Percentiles rank a stretch among this genome's conserved stretches.
phyloP scores from a whole-genome alignment of 2,888 invertebrate species.

The Hypsopygia costalis region DNA sequence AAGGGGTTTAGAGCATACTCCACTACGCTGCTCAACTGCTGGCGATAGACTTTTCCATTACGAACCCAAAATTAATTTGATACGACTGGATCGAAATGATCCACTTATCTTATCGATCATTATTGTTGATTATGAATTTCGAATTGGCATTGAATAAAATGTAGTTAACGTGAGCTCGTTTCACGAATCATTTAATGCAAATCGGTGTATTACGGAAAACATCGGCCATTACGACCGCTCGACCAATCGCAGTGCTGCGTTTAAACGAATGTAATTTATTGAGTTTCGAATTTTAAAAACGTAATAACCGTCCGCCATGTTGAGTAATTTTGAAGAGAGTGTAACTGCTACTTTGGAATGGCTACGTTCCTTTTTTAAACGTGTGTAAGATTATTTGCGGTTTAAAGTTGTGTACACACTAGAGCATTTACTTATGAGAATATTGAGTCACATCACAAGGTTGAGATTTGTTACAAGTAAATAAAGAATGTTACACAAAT shows the following conservation, averaged over 20 bases:
- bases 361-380: conserved; percentile 44
- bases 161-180: conserved; percentile 57
- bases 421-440: too few species aligned
- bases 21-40: too few species aligned
- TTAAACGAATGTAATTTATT: conserved; percentile 66
- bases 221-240: conserved; percentile 50
- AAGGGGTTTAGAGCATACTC: too few species aligned
- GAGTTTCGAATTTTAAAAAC: conserved; percentile 68
- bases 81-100: conserved; percentile 30
- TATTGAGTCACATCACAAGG: too few species aligned
- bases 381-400: not conserved
- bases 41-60: too few species aligned
- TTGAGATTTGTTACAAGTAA: too few species aligned
- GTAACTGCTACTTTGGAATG: conserved; percentile 49
- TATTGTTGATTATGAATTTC: conserved; percentile 36
- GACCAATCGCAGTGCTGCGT: conserved; percentile 54
- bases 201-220: conserved; percentile 69
- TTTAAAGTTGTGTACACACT: not conserved
- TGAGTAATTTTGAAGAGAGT: conserved; percentile 60
- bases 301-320: conserved; percentile 58
- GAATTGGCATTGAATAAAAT: conserved; percentile 38
- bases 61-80: not conserved
- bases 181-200: conserved; percentile 74
- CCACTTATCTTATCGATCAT: conserved; percentile 34
- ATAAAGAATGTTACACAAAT: too few species aligned